Evolutionary conservation across 1,140 invertebrate genomes (phyloP).

Genomic region (Leptestheria dahalacensis): DNA sequence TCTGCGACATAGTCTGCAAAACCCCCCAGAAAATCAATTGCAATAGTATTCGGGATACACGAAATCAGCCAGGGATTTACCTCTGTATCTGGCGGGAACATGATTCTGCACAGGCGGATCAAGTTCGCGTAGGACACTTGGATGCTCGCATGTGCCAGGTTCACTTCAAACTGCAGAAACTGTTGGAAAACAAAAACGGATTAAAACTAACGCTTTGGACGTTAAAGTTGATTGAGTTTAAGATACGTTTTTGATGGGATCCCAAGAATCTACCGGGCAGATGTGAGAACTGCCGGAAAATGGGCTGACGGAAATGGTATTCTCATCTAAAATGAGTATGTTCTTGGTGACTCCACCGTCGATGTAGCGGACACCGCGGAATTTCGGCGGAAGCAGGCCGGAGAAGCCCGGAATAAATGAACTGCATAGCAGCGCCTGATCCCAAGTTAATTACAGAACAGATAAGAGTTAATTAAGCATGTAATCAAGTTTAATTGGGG

Average conservation of each 20-base stretch:
- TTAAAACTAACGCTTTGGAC: too few species aligned
- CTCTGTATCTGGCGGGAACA: slow-evolving; percentile 90
- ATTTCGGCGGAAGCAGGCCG: slow-evolving; percentile 76
- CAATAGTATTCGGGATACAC: too few species aligned
- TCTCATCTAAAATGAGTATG: slow-evolving; percentile 78
- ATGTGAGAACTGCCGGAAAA: slow-evolving; percentile 97
- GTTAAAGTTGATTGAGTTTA: slow-evolving; percentile 15
- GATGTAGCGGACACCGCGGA: slow-evolving; percentile 80
- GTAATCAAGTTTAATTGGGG: too few species aligned
- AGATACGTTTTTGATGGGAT: slow-evolving; percentile 18
- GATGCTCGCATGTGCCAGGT: slow-evolving; percentile 81
- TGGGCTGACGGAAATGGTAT: slow-evolving; percentile 92
- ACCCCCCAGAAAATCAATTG: neutral
- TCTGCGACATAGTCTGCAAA: slow-evolving; percentile 54
- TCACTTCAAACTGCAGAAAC: slow-evolving; percentile 41
- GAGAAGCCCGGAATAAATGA: slow-evolving; percentile 93
- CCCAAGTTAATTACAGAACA: too few species aligned
- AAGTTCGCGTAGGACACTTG: slow-evolving; percentile 84
- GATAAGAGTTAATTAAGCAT: too few species aligned
- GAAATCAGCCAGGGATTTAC: slow-evolving; percentile 34
- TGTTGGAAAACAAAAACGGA: slow-evolving; percentile 25
- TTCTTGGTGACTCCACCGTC: slow-evolving; percentile 96
- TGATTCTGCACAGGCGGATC: slow-evolving; percentile 71
- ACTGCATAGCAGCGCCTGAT: slow-evolving; percentile 72
- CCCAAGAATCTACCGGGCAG: slow-evolving; percentile 40